Evolutionary conservation across 2,888 invertebrate genomes (phyloP).

Genomic region (Altica lythri): DNA sequence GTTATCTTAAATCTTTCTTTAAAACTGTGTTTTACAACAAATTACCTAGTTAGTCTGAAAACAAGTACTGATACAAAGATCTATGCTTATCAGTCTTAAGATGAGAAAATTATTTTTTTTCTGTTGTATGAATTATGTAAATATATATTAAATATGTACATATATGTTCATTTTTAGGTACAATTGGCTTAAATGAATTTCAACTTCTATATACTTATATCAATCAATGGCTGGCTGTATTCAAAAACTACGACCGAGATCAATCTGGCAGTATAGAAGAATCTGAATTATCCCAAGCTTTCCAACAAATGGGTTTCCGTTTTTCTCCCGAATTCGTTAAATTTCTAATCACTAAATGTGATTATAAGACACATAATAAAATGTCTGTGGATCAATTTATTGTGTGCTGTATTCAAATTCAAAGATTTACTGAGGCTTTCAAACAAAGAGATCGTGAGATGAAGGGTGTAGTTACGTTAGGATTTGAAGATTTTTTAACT

Average conservation of each 20-base stretch:
- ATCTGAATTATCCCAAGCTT: slow-evolving; percentile 75
- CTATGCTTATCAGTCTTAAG: too few relatives aligned
- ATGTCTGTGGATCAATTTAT: slow-evolving; percentile 87
- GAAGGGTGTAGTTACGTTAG: slow-evolving; percentile 81
- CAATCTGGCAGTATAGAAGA: slow-evolving; percentile 85
- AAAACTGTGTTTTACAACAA: too few relatives aligned
- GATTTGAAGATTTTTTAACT: slow-evolving; percentile 88
- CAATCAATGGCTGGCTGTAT: slow-evolving; percentile 86
- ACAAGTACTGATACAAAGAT: too few relatives aligned
- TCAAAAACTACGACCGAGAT: slow-evolving; percentile 84
- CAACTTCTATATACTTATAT: slow-evolving; percentile 85
- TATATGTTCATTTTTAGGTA: too few relatives aligned
- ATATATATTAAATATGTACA: too few relatives aligned
- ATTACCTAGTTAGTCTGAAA: too few relatives aligned
- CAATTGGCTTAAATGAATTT: slow-evolving; percentile 83
- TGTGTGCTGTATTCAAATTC: slow-evolving; percentile 85
- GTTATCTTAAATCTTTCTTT: too few relatives aligned
- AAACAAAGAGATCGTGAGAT: slow-evolving; percentile 76
- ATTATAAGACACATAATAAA: slow-evolving; percentile 65
- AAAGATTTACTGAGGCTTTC: slow-evolving; percentile 88
- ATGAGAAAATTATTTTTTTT: too few relatives aligned
- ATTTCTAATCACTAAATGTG: slow-evolving; percentile 72
- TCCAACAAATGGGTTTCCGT: slow-evolving; percentile 87
- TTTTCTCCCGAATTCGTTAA: slow-evolving; percentile 79
- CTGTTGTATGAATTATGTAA: too few relatives aligned